Conservation (phyloP, 2,113 vertebrate species). For the Lutjanus erythropterus region DNA sequence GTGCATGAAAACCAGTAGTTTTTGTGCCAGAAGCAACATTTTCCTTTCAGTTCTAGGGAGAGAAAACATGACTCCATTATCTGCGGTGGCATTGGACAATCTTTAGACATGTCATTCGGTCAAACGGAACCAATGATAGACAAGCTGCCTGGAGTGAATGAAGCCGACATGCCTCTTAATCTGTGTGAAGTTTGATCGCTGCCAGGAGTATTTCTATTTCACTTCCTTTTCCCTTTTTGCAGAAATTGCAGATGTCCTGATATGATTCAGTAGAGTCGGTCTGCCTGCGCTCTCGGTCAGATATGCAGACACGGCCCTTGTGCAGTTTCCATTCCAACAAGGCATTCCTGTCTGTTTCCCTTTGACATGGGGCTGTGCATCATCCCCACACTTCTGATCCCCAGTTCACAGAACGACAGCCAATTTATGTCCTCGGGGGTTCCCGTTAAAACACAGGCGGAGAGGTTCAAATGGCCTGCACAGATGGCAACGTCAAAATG, state of each 20-base stretch:
- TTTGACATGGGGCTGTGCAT: conserved; percentile 65
- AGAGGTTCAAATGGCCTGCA: conserved; percentile 50
- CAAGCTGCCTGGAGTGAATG: conserved; percentile 56
- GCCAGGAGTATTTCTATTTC: conserved; percentile 47
- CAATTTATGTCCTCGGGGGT: conserved; percentile 50
- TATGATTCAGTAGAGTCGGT: conserved; percentile 65
- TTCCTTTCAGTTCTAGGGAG: conserved; percentile 39
- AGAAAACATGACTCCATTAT: conserved; percentile 55
- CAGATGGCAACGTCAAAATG: conserved; percentile 60
- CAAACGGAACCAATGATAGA: conserved; percentile 68
- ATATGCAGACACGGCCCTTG: conserved; percentile 52
- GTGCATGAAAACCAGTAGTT: conserved; percentile 39
- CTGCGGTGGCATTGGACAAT: conserved; percentile 59
- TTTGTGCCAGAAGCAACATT: conserved; percentile 36
- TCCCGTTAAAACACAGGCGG: conserved; percentile 53
- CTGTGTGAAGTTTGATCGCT: conserved; percentile 61
- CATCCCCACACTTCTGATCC: conserved; percentile 56
- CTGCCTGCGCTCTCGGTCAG: conserved; percentile 64
- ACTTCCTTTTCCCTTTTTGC: conserved; percentile 50
- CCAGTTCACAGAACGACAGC: conserved; percentile 35
- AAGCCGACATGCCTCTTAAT: conserved; percentile 57
- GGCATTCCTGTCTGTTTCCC: conserved; percentile 48
- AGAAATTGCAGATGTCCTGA: conserved; percentile 68
- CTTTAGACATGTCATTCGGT: conserved; percentile 64
- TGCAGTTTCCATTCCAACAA: conserved; percentile 52